Evolutionary conservation across 2,113 vertebrate species (phyloP).

Genomic region (Polyodon spathula): DNA sequence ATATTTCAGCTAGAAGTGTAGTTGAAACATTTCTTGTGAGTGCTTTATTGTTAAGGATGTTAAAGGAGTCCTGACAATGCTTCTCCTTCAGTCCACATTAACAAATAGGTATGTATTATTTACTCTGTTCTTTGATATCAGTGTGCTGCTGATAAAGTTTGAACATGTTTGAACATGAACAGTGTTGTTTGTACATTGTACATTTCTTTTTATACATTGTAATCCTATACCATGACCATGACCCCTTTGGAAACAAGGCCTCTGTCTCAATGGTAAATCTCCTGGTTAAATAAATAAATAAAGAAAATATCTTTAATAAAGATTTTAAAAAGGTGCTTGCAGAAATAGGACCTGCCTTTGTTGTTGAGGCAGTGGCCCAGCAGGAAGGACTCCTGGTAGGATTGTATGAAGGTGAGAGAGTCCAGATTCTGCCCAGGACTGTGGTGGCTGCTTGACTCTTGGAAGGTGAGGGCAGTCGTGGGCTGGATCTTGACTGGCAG

Average conservation of each 20-base stretch:
- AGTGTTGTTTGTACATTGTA: no score
- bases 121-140: no score
- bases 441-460: slow-evolving; percentile 11
- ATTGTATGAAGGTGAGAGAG: slow-evolving; percentile 11
- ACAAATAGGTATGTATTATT: no score
- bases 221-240: no score
- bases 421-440: slow-evolving; percentile 8
- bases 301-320: not conserved
- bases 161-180: no score
- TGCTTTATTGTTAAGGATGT: no score
- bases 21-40: no score
- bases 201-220: no score
- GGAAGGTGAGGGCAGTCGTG: slow-evolving; percentile 1
- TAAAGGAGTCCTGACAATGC: no score
- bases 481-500: slow-evolving; percentile 16
- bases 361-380: slow-evolving; percentile 18
- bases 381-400: slow-evolving; percentile 19
- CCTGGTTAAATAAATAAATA: not conserved
- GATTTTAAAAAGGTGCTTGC: not conserved
- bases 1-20: no score
- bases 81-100: no score
- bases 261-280: not conserved
- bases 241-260: not conserved
- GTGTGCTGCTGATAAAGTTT: no score
- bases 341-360: slow-evolving; percentile 9